Evolutionary conservation across 2,888 invertebrate species (phyloP).

Genomic region (Drosophila planitibia): DNA sequence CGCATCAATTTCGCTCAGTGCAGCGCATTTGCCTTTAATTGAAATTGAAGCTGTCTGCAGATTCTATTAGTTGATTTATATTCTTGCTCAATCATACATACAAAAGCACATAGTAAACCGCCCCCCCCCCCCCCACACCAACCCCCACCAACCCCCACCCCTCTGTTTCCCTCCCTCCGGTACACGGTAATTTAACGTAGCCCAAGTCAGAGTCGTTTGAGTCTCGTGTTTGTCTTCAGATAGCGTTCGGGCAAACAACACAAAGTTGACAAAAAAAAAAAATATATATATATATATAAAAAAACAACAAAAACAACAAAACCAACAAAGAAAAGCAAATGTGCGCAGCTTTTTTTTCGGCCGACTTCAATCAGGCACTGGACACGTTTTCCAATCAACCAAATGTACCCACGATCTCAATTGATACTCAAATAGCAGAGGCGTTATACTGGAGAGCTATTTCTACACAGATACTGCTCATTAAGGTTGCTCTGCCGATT

Average conservation of each 20-base stretch:
- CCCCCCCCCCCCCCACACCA: too few species aligned
- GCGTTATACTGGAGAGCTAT: background rate
- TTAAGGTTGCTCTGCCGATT: background rate
- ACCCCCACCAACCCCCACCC: background rate
- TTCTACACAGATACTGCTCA: background rate
- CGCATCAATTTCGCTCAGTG: slow-evolving; percentile 72
- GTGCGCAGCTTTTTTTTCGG: slow-evolving; percentile 60
- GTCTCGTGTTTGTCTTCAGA: slow-evolving; percentile 59
- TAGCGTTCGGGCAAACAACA: slow-evolving; percentile 31
- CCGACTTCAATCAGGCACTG: slow-evolving; percentile 59
- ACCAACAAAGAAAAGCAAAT: slow-evolving; percentile 14
- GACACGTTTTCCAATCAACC: slow-evolving; percentile 65
- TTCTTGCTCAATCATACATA: slow-evolving; percentile 45
- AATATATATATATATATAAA: too few species aligned
- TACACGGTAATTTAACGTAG: background rate
- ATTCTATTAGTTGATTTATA: slow-evolving; percentile 75
- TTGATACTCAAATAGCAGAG: slow-evolving; percentile 15
- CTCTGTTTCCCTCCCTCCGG: background rate
- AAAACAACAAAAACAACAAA: background rate
- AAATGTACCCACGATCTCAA: slow-evolving; percentile 40
- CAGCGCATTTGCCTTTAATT: slow-evolving; percentile 64
- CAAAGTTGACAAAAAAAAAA: slow-evolving; percentile 5
- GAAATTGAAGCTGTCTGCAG: slow-evolving; percentile 80
- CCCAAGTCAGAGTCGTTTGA: slow-evolving; percentile 10
- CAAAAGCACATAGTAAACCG: background rate